A percentile compares a stretch with the other conserved stretches of the same genome.
phyloP scores from a whole-genome alignment of 2,113 vertebrate species.

The Dendrocopos noguchii region DNA sequence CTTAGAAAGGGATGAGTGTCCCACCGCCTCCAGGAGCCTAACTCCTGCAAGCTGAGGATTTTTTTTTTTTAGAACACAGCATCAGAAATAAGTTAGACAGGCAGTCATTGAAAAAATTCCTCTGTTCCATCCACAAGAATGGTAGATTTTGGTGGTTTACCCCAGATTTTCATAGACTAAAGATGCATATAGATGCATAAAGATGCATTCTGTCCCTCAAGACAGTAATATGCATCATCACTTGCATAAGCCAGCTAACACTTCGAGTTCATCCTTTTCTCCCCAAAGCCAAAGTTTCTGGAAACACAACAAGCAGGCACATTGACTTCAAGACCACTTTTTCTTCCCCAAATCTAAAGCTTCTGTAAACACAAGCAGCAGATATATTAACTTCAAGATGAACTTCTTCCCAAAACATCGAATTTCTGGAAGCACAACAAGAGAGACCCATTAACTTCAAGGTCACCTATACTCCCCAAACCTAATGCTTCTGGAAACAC shows the following conservation, averaged over 20 bases:
- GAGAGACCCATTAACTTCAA: too few relatives aligned
- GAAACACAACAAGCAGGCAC: not conserved
- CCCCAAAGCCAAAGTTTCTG: not conserved
- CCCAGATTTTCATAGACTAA: not conserved
- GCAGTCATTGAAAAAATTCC: not conserved
- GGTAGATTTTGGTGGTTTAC: not conserved
- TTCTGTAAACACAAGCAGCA: not conserved
- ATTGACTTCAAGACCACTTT: not conserved
- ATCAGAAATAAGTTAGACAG: not conserved
- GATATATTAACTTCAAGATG: not conserved
- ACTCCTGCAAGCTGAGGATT: not conserved
- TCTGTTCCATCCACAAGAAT: not conserved
- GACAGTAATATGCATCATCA: not conserved
- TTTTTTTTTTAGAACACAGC: not conserved
- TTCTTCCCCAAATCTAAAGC: not conserved
- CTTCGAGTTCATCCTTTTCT: too few relatives aligned
- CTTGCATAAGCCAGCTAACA: not conserved
- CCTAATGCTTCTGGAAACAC: not conserved
- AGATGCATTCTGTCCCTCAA: not conserved
- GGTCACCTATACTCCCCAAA: not conserved
- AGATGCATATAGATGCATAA: not conserved
- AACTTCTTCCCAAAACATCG: too few relatives aligned
- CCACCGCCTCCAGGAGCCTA: not conserved
- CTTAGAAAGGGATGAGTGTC: slow-evolving; percentile 7
- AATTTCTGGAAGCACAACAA: too few relatives aligned